phyloP scores from a whole-genome alignment of 2,113 vertebrate genomes.

The Micromys minutus region DNA sequence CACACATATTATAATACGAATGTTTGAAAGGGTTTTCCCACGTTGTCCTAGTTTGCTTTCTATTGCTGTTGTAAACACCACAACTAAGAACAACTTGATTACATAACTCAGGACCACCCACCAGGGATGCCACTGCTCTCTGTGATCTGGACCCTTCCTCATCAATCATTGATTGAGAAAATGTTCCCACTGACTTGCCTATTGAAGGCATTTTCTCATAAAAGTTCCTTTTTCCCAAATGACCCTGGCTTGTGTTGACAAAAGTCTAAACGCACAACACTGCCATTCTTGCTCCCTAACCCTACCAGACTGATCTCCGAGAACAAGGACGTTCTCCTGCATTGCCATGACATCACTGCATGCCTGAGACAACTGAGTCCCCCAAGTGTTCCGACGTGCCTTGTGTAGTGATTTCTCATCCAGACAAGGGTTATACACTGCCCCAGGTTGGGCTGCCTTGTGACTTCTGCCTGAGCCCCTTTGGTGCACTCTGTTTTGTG shows the following conservation, averaged over 20 bases:
- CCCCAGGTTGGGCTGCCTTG: not conserved
- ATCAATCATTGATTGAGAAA: not conserved
- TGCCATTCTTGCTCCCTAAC: not conserved
- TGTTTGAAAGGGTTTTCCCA: not conserved
- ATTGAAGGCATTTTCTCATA: not conserved
- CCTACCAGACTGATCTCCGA: not conserved
- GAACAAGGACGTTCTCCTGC: not conserved
- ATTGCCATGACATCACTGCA: not conserved
- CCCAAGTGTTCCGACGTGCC: not conserved
- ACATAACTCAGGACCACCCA: not conserved
- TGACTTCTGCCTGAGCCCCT: not conserved
- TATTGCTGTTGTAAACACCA: not conserved
- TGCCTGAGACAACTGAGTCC: not conserved
- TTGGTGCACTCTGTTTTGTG: fast-evolving
- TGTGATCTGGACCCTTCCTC: not conserved
- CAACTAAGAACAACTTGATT: not conserved
- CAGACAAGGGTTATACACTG: not conserved
- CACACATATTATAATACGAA: not conserved
- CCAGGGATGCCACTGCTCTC: not conserved
- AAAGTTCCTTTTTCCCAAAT: not conserved
- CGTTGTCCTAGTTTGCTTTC: not conserved
- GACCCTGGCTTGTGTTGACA: not conserved
- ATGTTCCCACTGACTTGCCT: not conserved
- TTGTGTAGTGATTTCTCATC: not conserved
- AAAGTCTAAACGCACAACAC: not conserved